Percentiles rank a stretch among this genome's conserved stretches.
Evolutionary conservation across 2,888 invertebrate genomes (phyloP).

Genomic region (Hemistola chrysoprasaria): DNA sequence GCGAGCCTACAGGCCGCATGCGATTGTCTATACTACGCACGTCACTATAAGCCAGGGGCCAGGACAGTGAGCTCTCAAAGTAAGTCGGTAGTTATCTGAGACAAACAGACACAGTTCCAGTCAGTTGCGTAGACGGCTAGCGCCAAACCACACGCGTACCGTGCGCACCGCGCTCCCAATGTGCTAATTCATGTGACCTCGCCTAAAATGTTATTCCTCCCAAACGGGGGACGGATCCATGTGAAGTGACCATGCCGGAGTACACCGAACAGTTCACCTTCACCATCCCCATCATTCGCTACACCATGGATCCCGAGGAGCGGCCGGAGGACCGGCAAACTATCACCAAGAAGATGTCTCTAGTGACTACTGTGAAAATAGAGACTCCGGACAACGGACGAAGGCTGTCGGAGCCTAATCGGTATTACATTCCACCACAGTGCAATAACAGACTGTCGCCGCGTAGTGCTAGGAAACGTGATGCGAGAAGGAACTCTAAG

Average conservation of each 20-base stretch:
- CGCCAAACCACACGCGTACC: constrained; percentile 22
- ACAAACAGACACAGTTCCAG: not conserved
- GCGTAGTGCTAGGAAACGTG: constrained; percentile 67
- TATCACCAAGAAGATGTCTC: constrained; percentile 68
- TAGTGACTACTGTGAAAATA: constrained; percentile 70
- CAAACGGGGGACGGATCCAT: constrained; percentile 21
- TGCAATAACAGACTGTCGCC: constrained; percentile 73
- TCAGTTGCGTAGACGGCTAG: constrained; percentile 22
- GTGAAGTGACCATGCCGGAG: constrained; percentile 74
- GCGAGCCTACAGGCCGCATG: constrained; percentile 38
- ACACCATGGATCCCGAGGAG: constrained; percentile 76
- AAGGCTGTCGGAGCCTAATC: constrained; percentile 65
- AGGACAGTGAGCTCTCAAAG: too few species aligned
- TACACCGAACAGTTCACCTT: constrained; percentile 71
- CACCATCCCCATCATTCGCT: constrained; percentile 72
- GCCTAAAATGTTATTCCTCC: constrained; percentile 29
- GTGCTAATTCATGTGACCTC: constrained; percentile 10
- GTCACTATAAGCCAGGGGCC: constrained; percentile 7
- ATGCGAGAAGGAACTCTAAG: constrained; percentile 61
- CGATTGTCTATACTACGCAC: constrained; percentile 3
- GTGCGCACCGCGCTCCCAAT: constrained; percentile 7
- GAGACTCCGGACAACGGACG: constrained; percentile 70
- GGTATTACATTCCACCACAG: constrained; percentile 73
- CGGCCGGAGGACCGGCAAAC: constrained; percentile 58
- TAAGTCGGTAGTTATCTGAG: not conserved